Evolutionary conservation across 1,140 invertebrate species (phyloP).

Genomic region (Acyrthosiphon pisum): DNA sequence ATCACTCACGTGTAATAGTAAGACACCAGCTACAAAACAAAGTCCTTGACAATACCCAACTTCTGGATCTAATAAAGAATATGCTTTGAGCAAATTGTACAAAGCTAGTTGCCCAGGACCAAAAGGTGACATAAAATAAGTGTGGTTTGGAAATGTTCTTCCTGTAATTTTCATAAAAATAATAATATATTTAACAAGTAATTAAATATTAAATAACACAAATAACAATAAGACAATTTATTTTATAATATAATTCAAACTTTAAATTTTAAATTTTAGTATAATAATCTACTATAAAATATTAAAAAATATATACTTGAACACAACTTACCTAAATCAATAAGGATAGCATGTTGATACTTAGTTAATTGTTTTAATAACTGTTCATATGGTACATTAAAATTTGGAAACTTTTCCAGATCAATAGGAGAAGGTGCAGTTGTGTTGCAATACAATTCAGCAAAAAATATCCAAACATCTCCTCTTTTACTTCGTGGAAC

Average conservation of each 20-base stretch:
- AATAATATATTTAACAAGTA: slow-evolving; percentile 31
- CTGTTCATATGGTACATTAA: slow-evolving; percentile 79
- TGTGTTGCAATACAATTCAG: slow-evolving; percentile 76
- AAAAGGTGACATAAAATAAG: slow-evolving; percentile 85
- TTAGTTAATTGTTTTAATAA: slow-evolving; percentile 88
- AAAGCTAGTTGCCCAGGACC: slow-evolving; percentile 90
- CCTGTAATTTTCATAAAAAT: slow-evolving; percentile 66
- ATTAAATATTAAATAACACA: background rate
- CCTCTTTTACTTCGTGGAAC: slow-evolving; percentile 86
- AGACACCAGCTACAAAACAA: slow-evolving; percentile 91
- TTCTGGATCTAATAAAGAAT: slow-evolving; percentile 91
- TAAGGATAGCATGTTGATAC: slow-evolving; percentile 93
- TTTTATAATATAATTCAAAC: no score
- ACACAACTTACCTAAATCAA: slow-evolving; percentile 75
- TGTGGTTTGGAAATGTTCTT: slow-evolving; percentile 92
- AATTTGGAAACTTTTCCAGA: slow-evolving; percentile 73
- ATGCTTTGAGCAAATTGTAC: slow-evolving; percentile 95
- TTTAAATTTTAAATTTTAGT: background rate
- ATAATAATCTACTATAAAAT: background rate
- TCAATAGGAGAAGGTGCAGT: slow-evolving; percentile 74
- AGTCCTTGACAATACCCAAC: slow-evolving; percentile 96
- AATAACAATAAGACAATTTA: background rate
- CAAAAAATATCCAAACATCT: slow-evolving; percentile 90
- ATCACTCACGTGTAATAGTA: slow-evolving; percentile 87
- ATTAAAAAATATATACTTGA: background rate